A percentile compares a stretch with the other conserved stretches of the same genome.
Evolutionary conservation across 2,113 vertebrate genomes (phyloP).

Genomic region (Phaethon lepturus): DNA sequence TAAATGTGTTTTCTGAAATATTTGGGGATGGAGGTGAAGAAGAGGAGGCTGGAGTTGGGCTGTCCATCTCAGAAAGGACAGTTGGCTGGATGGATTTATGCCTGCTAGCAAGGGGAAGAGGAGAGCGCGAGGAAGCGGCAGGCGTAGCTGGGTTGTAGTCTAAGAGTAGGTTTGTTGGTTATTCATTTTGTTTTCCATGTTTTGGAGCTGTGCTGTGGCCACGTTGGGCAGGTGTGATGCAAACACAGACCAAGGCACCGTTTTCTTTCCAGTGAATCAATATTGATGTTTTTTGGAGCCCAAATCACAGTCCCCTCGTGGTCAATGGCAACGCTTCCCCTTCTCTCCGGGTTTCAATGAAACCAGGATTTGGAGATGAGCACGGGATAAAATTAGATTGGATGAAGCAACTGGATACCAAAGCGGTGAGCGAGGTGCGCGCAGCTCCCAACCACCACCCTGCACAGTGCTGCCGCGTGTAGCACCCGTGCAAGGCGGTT

Average conservation of each 20-base stretch:
- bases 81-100: background rate
- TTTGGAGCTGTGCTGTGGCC: background rate
- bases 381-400: background rate
- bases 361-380: background rate
- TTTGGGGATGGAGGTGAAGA: background rate
- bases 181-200: background rate
- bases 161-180: background rate
- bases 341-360: background rate
- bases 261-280: background rate
- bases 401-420: slow-evolving; percentile 24
- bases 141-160: background rate
- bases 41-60: background rate
- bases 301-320: rapidly evolving
- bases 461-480: rapidly evolving
- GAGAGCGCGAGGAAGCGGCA: background rate
- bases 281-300: background rate
- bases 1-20: background rate
- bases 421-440: background rate
- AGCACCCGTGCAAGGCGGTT: background rate
- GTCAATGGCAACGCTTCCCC: background rate
- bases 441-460: background rate
- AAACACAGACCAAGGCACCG: background rate
- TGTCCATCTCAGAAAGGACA: rapidly evolving
- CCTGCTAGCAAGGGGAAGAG: background rate
- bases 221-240: background rate